Conservation (phyloP, 2,113 vertebrate genomes). For the Vidua chalybeata region DNA sequence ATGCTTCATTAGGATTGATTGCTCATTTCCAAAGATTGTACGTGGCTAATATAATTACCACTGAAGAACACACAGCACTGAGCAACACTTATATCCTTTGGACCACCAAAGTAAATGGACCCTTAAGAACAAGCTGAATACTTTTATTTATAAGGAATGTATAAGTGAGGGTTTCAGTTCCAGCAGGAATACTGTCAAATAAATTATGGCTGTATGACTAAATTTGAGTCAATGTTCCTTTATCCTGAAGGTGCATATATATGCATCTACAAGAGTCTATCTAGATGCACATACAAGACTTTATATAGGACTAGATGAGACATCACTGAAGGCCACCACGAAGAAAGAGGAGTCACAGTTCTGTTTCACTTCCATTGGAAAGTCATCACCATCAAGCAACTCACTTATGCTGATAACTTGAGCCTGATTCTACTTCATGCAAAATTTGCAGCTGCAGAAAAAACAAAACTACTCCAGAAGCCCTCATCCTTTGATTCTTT, state of each 20-base stretch:
- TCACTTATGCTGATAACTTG: background rate
- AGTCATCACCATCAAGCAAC: background rate
- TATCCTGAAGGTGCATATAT: background rate
- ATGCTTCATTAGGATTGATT: slow-evolving; percentile 66
- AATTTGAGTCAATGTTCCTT: background rate
- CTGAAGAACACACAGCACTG: background rate
- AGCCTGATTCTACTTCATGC: background rate
- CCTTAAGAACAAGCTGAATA: background rate
- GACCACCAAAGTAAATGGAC: background rate
- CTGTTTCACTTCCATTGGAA: background rate
- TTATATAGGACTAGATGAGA: background rate
- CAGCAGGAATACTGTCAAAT: background rate
- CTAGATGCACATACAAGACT: background rate
- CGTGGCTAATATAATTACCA: slow-evolving; percentile 12
- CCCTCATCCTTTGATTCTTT: background rate
- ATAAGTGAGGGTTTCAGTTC: background rate
- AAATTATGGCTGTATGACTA: background rate
- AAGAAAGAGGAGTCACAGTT: background rate
- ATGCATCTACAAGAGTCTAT: background rate
- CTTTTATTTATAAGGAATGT: background rate
- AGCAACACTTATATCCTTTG: background rate
- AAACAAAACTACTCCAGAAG: background rate
- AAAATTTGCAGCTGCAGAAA: background rate
- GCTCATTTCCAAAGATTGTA: slow-evolving; percentile 59
- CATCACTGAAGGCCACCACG: background rate